Base-by-base conservation (phyloP, 2,797 vertebrate genomes). In the Melanotaenia parkinsoni region DNA sequence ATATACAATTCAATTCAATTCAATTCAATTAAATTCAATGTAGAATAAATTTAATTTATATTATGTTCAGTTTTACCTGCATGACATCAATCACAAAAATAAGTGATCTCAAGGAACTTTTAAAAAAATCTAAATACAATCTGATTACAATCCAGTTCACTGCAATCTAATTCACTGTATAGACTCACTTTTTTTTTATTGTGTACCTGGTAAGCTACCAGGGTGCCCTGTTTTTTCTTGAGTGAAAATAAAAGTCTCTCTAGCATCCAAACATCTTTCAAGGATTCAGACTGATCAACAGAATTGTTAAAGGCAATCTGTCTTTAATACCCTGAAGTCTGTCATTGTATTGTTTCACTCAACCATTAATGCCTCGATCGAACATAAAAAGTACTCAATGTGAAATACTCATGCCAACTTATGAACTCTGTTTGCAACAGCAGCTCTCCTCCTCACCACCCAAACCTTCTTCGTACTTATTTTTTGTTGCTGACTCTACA, bases 341-440 rank as follows among this genome's bases (percentile, higher is more conserved):
- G 18, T 7, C 45, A 20, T 26, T 38, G 10, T 24, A 50, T 47
- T 47, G 67, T 16, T 68, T 67, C 30, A 71, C 47, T 50, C 10
- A 9, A 50, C 22, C 37, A n/a, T 63, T 54, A 67, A 2, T 37
- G 59, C 20, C 40, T 60, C 28, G 50, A 26, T 62, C 1, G 18
- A 45, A 30, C 59, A 20, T 11, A 58, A 28, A n/a, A 74, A 20
- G 40, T 59, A 66, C 2, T 30, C 16, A 2, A 6, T 37, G 63
- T 22, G 33, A 35, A 35, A 30, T 30, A 1, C 28, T 30, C 28
- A 33, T 40, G 66, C 18, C 58, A 58, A 13, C 26, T 30, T 68
- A 54, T 24, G 12, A 54, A 14, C 18, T 20, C 10, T 26, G 5
- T 63, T 32, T 45, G 32, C 22, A 65, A 13, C 54, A 63, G 33